Evolutionary conservation across 1,140 invertebrate genomes (phyloP).

Genomic region (Microplitis mediator): DNA sequence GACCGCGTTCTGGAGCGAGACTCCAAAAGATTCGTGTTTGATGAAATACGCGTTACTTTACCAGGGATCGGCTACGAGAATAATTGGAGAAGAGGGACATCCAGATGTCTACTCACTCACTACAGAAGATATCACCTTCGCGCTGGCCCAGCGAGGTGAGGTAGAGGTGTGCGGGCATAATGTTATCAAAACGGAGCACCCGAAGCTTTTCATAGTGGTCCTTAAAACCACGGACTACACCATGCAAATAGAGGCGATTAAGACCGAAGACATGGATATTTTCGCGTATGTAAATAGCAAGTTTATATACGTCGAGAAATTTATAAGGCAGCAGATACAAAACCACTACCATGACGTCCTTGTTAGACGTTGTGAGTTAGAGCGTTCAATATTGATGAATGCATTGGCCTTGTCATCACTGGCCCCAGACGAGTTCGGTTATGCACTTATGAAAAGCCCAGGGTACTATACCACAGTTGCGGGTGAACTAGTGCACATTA

Average conservation of each 20-base stretch:
- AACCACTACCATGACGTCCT: slow-evolving; percentile 30
- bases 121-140: too few species aligned
- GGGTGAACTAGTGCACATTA: slow-evolving; percentile 29
- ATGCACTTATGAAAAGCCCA: slow-evolving; percentile 25
- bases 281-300: slow-evolving; percentile 37
- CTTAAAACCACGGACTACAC: neutral
- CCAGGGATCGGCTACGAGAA: slow-evolving; percentile 1
- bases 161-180: too few species aligned
- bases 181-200: too few species aligned
- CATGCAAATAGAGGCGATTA: neutral
- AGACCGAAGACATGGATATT: slow-evolving; percentile 32
- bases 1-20: slow-evolving; percentile 21
- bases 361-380: slow-evolving; percentile 27
- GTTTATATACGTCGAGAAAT: slow-evolving; percentile 34
- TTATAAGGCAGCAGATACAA: slow-evolving; percentile 14
- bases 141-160: too few species aligned
- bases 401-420: slow-evolving; percentile 20
- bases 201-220: slow-evolving; percentile 35
- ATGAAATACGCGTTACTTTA: too few species aligned
- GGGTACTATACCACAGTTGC: slow-evolving; percentile 27
- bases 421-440: slow-evolving; percentile 33
- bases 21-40: neutral
- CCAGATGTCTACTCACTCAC: too few species aligned
- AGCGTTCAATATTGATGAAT: slow-evolving; percentile 25
- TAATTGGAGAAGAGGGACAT: neutral